Evolutionary conservation across 2,113 vertebrate genomes (phyloP), one percentile per base, ranked within the genome.

Genomic region (Rutilus rutilus): DNA sequence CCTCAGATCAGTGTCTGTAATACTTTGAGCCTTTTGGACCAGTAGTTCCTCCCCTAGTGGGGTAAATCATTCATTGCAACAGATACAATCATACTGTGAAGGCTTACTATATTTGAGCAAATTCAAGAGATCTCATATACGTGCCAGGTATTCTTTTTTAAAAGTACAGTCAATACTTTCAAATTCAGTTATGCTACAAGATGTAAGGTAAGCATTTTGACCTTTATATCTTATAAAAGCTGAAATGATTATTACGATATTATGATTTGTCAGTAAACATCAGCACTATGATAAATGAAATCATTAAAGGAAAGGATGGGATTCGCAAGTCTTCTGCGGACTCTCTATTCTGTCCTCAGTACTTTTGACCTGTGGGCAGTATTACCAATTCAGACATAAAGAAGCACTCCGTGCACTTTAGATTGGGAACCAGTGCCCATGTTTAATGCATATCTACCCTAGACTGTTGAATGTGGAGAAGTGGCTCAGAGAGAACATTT

Each of bases 361-460:
- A 36, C 73, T 75, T 77, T 14, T 59, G 50, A 86, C 57, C 79
- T 83, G 30, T 50, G 9, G 64, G 47, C 64, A 47, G 50, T 64
- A n/a, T 76, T 47, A 82, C 78, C 52, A 19, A 80, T 45, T 60
- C 65, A 76, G n/a, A 74, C 50, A 71, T 73, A 69, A 82, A 74
- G 36, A 2, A 42, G 23, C 57, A 77, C 71, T 30, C 62, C 57
- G 15, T 78, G 52, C 65, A 36, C 45, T 82, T 50, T 47, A 11
- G 23, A 86, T 86, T 74, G 47, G 65, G 30, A 78, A 64, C 79
- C 59, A 25, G 78, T 3, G 21, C 67, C 69, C 84, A 86, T 88
- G 79, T 88, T 62, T 83, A 83, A 78, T 86, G 64, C 84, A 86
- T 83, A 15, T 62, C 47, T 25, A 50, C 17, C 36, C 81, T 36